Evolutionary conservation across 2,113 vertebrate species (phyloP), one percentile per base, ranked within the genome.

Genomic region (Leucoraja erinaceus): DNA sequence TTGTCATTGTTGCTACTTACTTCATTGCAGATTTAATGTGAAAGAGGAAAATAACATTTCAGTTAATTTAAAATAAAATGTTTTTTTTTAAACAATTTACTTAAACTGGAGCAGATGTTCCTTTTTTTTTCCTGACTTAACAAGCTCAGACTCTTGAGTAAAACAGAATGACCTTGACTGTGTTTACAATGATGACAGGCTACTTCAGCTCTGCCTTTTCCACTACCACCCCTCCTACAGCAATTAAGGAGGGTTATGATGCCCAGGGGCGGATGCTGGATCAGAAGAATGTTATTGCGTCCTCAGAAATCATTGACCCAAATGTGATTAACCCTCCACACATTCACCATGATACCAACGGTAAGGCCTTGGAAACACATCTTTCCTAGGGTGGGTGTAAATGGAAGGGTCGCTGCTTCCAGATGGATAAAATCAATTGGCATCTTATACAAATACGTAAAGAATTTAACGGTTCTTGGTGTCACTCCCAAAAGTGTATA

Each of bases 321-420:
- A 98, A 98, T 96, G 96, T 98, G 95, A 97, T 98, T 92, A 97
- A 98, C 95, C 98, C 98, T 95, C 98, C 98, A 96, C 97, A 98
- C 98, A 98, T 98, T 96, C 98, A 98, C 96, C 98, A 98, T 93
- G 98, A 98, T 96, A 97, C 97, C 96, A 98, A 98, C 97, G 99
- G 99, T 99, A 99, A 99, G 99, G 97, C 98, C 99, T 99, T 98
- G 98, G 98, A 99, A 98, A 96, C 94, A 94, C 95, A 94, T 95
- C 31, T 91, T 94, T 95, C 95, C 96, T 96, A 93, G 95, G 95
- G 95, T 94, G 94, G 96, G 96, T 96, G 18, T 96, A 94, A 94
- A 94, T 94, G 96, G 94, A 94, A 94, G 94, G 95, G 95, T 97
- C 94, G 95, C 97, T 97, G 97, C 97, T 98, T 99, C 98, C 98